phyloP scores from a whole-genome alignment of 2,113 vertebrate genomes.

The Lasiurus borealis region DNA sequence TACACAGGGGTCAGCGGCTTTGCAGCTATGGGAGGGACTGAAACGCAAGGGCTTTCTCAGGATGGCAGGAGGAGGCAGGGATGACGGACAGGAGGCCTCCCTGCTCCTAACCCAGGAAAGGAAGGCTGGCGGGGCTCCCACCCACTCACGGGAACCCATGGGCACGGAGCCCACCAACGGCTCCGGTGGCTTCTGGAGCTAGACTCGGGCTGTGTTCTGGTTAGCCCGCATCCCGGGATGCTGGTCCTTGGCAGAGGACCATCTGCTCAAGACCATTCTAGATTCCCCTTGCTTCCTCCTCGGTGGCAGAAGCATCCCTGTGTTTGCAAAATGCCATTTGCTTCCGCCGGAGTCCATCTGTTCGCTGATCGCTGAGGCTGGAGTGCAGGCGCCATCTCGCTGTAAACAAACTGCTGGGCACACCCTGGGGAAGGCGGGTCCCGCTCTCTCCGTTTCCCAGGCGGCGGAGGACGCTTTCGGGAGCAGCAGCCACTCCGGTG shows the following conservation, averaged over 20 bases:
- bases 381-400: conserved; percentile 1
- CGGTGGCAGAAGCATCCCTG: conserved; percentile 38
- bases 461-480: not conserved
- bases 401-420: not conserved
- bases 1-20: not conserved
- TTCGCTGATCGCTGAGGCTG: not conserved
- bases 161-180: not conserved
- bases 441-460: conserved; percentile 40
- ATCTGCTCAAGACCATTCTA: conserved; percentile 59
- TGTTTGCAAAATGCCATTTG: conserved; percentile 61
- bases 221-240: not conserved
- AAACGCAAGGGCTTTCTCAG: not conserved
- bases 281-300: conserved; percentile 42
- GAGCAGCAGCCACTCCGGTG: conserved; percentile 52
- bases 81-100: not conserved
- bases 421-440: conserved; percentile 43
- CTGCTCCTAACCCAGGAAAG: not conserved
- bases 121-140: not conserved
- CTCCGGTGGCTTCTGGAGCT: not conserved
- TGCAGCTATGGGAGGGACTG: not conserved
- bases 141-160: not conserved
- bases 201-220: not conserved
- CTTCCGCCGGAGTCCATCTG: conserved; percentile 4
- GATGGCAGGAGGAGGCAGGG: not conserved
- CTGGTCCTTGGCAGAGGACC: not conserved